Evolutionary conservation across 2,888 invertebrate genomes (phyloP).

Genomic region (Orthonychiurus folsomi): DNA sequence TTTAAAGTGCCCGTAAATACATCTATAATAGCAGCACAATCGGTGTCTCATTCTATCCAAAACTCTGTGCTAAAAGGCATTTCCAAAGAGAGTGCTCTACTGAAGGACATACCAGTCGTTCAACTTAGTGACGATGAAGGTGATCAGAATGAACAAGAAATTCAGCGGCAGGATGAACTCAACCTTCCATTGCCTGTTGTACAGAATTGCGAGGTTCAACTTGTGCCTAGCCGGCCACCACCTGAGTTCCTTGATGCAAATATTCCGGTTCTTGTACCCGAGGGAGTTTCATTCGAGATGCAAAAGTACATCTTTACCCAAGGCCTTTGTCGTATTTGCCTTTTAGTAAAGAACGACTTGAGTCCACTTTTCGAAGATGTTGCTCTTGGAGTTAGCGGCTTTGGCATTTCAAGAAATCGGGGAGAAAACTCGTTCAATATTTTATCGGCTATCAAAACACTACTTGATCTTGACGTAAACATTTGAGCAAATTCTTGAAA

Average conservation of each 20-base stretch:
- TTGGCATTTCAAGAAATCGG: slow-evolving; percentile 26
- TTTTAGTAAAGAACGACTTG: slow-evolving; percentile 23
- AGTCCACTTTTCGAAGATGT: slow-evolving; percentile 29
- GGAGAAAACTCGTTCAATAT: slow-evolving; percentile 32
- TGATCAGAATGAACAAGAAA: not conserved
- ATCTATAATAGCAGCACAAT: not conserved
- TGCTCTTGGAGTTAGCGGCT: slow-evolving; percentile 20
- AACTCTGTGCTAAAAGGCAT: not conserved
- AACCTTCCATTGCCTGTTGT: not conserved
- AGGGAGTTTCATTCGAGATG: not conserved
- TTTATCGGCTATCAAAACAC: slow-evolving; percentile 25
- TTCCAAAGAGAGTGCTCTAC: not conserved
- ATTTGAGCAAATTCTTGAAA: not conserved
- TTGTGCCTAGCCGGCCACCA: too few species aligned
- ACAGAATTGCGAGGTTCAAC: too few species aligned
- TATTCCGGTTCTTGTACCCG: not conserved
- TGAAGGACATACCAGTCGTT: not conserved
- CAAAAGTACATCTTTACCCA: slow-evolving; percentile 22
- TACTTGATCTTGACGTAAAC: slow-evolving; percentile 29
- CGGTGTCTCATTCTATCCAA: not conserved
- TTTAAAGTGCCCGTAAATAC: not conserved
- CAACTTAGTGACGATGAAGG: not conserved
- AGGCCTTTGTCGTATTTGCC: slow-evolving; percentile 28
- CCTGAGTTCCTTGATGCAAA: too few species aligned
- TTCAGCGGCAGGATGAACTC: not conserved